Base-by-base conservation (phyloP, 2,797 vertebrate species). In the Erithacus rubecula region DNA sequence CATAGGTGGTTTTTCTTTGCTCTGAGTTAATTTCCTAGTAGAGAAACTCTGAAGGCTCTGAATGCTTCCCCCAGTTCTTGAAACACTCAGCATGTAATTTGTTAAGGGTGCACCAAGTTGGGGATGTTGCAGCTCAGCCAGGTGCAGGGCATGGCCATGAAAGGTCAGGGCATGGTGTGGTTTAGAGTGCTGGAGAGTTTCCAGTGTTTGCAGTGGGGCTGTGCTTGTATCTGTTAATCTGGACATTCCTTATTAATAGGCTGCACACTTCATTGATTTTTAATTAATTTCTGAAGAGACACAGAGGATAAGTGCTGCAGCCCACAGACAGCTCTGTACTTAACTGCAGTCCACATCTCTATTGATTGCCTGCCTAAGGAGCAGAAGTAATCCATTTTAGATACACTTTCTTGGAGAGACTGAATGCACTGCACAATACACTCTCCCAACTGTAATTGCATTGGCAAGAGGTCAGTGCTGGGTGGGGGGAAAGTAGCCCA, bases 231-330 rank as follows among this genome's bases (percentile, higher is more conserved):
- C 96, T 94, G 94, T 97, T 98, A 95, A 98, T 98, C 97, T 97
- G 93, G 93, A 96, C 68, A 83, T 90, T 97, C 98, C 98, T 97
- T 99, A 99, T 99, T 99, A 99, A 99, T 99, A 98, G 98, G 96
- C 97, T 98, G 96, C 97, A 98, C 97, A 98, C 98, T 97, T 98
- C 98, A 99, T 99, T 98, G 99, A 99, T 99, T 99, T 98, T 98
- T 98, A 99, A 99, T 99, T 99, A 98, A 98, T 98, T 99, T 98
- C 96, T 97, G 96, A 97, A 97, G 96, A 98, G 97, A 98, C 98
- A 97, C 95, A 78, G 96, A 98, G 98, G 97, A 98, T 98, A 98
- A 98, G 98, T 98, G 98, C 98, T 97, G 96, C 97, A 97, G 70
- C 97, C 97, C 97, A 91, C 97, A 95, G 97, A 97, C 97, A 96